A percentile compares a stretch with the other conserved stretches of the same genome.
These are phyloP conservation scores for Cinclus mexicanus DNA, from an alignment of 2,113 vertebrate species.

Conservation along the genomic window DNA sequence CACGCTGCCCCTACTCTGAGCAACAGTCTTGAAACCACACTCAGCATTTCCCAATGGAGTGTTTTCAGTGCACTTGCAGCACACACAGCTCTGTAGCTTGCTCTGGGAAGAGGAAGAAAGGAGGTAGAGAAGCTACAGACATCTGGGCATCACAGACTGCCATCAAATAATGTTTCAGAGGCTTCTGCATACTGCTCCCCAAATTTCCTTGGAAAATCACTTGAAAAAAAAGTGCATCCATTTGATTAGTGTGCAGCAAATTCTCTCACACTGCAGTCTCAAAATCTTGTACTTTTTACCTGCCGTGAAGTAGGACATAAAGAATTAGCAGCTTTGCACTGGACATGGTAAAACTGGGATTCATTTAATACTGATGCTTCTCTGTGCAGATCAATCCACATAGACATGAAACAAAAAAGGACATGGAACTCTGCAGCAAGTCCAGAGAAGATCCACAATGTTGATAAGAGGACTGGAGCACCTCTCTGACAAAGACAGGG, in stretches of 20 bases:
- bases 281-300: neutral
- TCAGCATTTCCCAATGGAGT: neutral
- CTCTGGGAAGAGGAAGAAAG: neutral
- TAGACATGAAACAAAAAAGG: neutral
- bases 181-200: neutral
- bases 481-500: neutral
- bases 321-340: neutral
- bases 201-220: neutral
- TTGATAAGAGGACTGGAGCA: neutral
- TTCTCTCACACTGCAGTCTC: neutral
- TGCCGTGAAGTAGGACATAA: neutral
- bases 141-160: neutral
- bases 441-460: neutral
- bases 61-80: neutral
- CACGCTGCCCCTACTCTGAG: neutral
- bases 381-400: rapidly evolving
- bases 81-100: neutral
- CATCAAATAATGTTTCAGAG: neutral
- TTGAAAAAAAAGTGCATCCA: neutral
- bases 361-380: rapidly evolving
- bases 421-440: neutral
- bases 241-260: neutral
- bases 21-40: neutral
- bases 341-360: neutral
- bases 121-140: neutral